A percentile compares a stretch with the other conserved stretches of the same genome.
Evolutionary conservation across 1,140 invertebrate genomes (phyloP).

Genomic region (Drosophila ercepeae): DNA sequence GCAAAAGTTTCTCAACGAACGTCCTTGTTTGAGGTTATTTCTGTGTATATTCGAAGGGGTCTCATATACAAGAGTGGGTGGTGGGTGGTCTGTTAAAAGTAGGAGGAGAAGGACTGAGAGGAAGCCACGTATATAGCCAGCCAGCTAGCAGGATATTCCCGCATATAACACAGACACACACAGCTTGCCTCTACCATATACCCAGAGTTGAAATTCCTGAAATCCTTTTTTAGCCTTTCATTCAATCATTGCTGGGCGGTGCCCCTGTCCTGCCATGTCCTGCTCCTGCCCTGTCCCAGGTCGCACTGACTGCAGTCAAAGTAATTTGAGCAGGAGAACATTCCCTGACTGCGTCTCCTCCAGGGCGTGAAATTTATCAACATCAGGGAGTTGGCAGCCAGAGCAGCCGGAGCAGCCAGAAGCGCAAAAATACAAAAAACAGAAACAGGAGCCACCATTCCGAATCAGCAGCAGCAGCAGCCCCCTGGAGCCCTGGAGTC

Average conservation of each 20-base stretch:
- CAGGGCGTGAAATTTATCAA: conserved; percentile 71
- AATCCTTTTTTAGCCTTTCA: conserved; percentile 76
- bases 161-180: conserved; percentile 2
- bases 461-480: conserved; percentile 4
- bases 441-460: background rate
- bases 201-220: conserved; percentile 46
- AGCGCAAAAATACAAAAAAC: background rate
- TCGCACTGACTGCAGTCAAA: conserved; percentile 66
- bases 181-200: background rate
- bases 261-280: conserved; percentile 4
- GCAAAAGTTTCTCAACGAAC: conserved; percentile 65
- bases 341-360: conserved; percentile 39
- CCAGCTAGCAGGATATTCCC: conserved; percentile 8
- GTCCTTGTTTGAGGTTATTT: conserved; percentile 82
- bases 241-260: conserved; percentile 71
- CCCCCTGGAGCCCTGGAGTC: conserved; percentile 27
- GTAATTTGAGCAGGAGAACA: conserved; percentile 59
- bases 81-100: too few relatives aligned
- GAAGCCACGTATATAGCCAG: conserved; percentile 3
- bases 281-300: too few relatives aligned
- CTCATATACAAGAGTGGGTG: background rate
- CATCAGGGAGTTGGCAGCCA: conserved; percentile 42
- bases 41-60: conserved; percentile 45
- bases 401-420: conserved; percentile 1
- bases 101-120: background rate